Base-by-base conservation (phyloP, 2,888 invertebrate species). In the Melanophora roralis region DNA sequence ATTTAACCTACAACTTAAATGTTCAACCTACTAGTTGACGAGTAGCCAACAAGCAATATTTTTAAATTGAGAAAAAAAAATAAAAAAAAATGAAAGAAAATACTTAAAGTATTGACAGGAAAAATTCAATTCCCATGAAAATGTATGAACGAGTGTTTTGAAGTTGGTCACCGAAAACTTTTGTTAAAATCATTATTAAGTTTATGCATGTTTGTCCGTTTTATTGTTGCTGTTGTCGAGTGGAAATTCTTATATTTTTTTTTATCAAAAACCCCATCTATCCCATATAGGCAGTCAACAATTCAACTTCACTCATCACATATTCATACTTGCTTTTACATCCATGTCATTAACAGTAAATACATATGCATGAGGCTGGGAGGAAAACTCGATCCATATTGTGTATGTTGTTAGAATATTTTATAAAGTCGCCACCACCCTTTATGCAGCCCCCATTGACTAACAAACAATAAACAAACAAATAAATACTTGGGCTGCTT, bases 391-490 rank as follows among this genome's bases (percentile, higher is more conserved):
- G 5, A 12, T 11, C 47, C 49, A 45, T 12, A 45, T 16, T 32
- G 85, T 83, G 83, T 82, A 47, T 38, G 55, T 57, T 64, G 62
- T 45, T 19, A n/a, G 14, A 14, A 9, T 60, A 16, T 43, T 60
- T 40, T 21, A 21, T 43, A 0, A 34, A 14, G 53, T 36, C 62
- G 43, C 38, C 45, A 45, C 11, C 45, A 62, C n/a, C n/a, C n/a
- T 53, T 45, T 45, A 36, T 27, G 27, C 27, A 62, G 51, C 55
- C 55, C n/a, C 14, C 16, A 53, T 45, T 60, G 45, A 60, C 60
- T 57, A 36, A 53, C 60, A 43, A 55, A 71, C 64, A 68, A 47
- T 69, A n/a, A n/a, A n/a, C n/a, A n/a, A n/a, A n/a, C n/a, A n/a
- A n/a, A n/a, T n/a, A n/a, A n/a, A n/a, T n/a, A n/a, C n/a, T n/a